Conservation (phyloP, 53 echinoderm and acorn worm species). For the Hippasteria phrygiana region DNA sequence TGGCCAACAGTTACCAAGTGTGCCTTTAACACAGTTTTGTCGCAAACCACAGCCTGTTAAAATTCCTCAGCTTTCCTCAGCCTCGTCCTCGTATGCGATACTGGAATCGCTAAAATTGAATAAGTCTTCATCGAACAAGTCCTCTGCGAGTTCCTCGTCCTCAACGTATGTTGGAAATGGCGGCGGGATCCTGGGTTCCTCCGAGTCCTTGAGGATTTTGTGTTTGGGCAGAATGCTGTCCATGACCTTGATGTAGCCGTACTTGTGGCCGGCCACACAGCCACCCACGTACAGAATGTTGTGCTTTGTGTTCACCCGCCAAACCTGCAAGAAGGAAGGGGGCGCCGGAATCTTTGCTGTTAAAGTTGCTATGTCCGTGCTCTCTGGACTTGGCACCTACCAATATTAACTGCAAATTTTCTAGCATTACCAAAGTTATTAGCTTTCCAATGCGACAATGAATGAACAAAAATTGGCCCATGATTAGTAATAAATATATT, state of each 20-base stretch:
- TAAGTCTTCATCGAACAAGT: slow-evolving; percentile 74
- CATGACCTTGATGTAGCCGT: slow-evolving; percentile 83
- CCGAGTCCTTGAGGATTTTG: too few species aligned
- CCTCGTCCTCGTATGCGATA: slow-evolving; percentile 84
- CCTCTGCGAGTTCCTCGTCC: slow-evolving; percentile 74
- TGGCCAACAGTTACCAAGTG: too few species aligned
- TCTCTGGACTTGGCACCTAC: too few species aligned
- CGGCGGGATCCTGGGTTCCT: slow-evolving; percentile 47
- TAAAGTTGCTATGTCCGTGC: too few species aligned
- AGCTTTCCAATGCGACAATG: too few species aligned
- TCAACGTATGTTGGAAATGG: slow-evolving; percentile 90
- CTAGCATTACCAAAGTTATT: too few species aligned
- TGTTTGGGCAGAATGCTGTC: slow-evolving; percentile 65
- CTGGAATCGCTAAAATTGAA: slow-evolving; percentile 70
- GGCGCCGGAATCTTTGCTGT: too few species aligned
- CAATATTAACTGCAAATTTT: too few species aligned
- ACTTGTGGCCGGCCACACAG: slow-evolving; percentile 70
- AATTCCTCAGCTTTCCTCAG: slow-evolving; percentile 52
- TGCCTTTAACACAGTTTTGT: too few species aligned
- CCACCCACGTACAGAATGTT: slow-evolving; percentile 91
- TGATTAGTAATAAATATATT: too few species aligned
- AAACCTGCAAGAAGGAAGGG: slow-evolving; percentile 53
- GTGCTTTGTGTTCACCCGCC: slow-evolving; percentile 91
- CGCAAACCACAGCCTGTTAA: too few species aligned
- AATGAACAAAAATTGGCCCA: too few species aligned